phyloP scores from a whole-genome alignment of 2,797 vertebrate genomes.

The Amblyraja radiata region DNA sequence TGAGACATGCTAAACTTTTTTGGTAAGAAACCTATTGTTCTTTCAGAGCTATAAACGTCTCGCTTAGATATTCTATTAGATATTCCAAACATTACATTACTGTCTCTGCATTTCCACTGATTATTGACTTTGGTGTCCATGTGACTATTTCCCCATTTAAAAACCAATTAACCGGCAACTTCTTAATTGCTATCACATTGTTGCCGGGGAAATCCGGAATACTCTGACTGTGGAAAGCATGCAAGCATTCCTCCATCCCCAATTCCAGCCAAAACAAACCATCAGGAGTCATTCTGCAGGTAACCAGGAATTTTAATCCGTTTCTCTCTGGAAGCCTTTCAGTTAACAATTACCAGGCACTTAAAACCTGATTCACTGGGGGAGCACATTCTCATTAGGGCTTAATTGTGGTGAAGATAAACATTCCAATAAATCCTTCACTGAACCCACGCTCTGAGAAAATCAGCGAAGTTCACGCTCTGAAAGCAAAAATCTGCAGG shows the following conservation, averaged over 20 bases:
- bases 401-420: neutral
- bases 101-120: neutral
- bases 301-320: constrained; percentile 25
- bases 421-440: constrained; percentile 23
- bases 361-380: neutral
- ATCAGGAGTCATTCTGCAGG: constrained; percentile 20
- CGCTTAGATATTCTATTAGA: neutral
- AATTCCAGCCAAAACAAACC: constrained; percentile 16
- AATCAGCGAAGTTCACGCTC: no score
- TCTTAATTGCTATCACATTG: neutral
- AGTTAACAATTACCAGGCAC: constrained; percentile 10
- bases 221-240: neutral
- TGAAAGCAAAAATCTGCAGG: no score
- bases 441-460: neutral
- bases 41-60: no score
- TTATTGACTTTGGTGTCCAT: neutral
- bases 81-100: neutral
- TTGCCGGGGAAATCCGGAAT: neutral
- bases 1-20: no score
- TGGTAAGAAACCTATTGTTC: no score
- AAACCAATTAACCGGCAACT: neutral
- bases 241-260: neutral
- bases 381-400: neutral
- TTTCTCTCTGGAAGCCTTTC: neutral
- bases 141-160: neutral